Evolutionary conservation across 2,888 invertebrate species (phyloP).

Genomic region (Cheilosia vernalis): DNA sequence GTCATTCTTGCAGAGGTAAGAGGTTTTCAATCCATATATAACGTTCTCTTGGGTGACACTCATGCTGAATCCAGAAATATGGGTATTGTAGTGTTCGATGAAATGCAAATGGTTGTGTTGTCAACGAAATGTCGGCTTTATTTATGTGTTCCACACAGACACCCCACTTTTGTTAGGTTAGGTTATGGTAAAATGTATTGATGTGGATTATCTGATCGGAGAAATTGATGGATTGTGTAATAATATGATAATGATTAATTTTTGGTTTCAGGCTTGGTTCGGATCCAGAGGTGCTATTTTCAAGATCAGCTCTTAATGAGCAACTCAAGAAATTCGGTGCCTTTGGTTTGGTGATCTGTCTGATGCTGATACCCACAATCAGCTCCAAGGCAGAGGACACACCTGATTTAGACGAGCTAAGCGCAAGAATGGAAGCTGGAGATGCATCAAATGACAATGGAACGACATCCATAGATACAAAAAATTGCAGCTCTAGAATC

Average conservation of each 20-base stretch:
- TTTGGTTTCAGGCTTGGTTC: conserved; percentile 78
- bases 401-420: conserved; percentile 79
- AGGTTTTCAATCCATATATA: conserved; percentile 76
- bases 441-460: conserved; percentile 40
- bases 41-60: no score
- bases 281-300: conserved; percentile 76
- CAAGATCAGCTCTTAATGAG: conserved; percentile 77
- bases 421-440: conserved; percentile 78
- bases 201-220: no score
- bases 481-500: conserved; percentile 76
- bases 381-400: conserved; percentile 78
- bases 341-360: conserved; percentile 79
- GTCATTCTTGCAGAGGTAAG: conserved; percentile 78
- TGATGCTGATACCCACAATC: conserved; percentile 80
- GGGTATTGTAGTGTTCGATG: no score
- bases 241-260: background rate
- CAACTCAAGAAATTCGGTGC: conserved; percentile 78
- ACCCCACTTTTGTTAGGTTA: no score
- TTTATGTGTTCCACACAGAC: no score
- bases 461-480: background rate
- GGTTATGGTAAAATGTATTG: no score
- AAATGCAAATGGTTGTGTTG: no score
- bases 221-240: no score
- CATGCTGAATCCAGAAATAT: no score
- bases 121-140: no score